Percentiles rank a stretch among this genome's conserved stretches.
phyloP scores from a whole-genome alignment of 2,113 vertebrate genomes.

The Bostrychus sinensis region DNA sequence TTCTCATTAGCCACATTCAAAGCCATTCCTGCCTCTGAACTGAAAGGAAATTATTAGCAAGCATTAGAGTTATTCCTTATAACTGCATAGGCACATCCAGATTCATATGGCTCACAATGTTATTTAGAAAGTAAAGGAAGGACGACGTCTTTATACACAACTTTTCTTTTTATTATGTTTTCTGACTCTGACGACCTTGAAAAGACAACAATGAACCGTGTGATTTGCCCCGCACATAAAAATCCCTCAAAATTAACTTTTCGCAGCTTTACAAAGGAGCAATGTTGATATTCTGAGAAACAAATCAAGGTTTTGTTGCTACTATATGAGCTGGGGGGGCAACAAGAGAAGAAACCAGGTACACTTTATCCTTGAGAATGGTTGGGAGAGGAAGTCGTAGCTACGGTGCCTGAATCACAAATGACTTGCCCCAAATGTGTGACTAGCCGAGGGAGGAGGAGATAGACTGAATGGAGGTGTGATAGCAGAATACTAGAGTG shows the following conservation, averaged over 20 bases:
- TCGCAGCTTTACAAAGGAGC: slow-evolving; percentile 19
- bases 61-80: slow-evolving; percentile 4
- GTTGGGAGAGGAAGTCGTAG: slow-evolving; percentile 45
- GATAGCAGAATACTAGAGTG: slow-evolving; percentile 27
- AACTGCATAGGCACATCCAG: neutral
- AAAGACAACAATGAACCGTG: neutral
- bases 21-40: slow-evolving; percentile 36
- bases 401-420: slow-evolving; percentile 59
- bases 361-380: slow-evolving; percentile 59
- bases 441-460: slow-evolving; percentile 26
- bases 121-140: neutral
- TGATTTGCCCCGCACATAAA: slow-evolving; percentile 25
- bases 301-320: slow-evolving; percentile 26
- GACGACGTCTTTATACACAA: slow-evolving; percentile 10
- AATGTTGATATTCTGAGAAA: slow-evolving; percentile 17
- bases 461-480: slow-evolving; percentile 44
- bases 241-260: slow-evolving; percentile 6
- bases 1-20: slow-evolving; percentile 51
- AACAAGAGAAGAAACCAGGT: slow-evolving; percentile 17
- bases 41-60: slow-evolving; percentile 35
- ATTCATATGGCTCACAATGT: neutral
- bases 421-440: slow-evolving; percentile 27
- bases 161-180: slow-evolving; percentile 17
- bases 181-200: neutral
- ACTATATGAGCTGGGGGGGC: slow-evolving; percentile 16